Percentiles rank a stretch among this genome's conserved stretches.
Conservation (phyloP, 2,113 vertebrate genomes). For the Xerus inauris region DNA sequence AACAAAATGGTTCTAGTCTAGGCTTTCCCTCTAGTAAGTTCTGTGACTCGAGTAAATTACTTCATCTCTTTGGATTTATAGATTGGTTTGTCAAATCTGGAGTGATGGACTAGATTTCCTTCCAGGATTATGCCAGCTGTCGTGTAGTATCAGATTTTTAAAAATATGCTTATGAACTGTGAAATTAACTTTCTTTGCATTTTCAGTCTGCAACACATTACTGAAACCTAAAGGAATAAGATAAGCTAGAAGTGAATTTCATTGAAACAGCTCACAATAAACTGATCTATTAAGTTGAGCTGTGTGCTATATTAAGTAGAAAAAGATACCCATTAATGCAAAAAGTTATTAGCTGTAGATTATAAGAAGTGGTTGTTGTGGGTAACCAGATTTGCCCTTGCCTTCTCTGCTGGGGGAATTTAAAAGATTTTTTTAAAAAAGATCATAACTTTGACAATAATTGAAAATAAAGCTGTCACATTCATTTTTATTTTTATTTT, state of each 20-base stretch:
- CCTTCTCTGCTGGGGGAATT: not conserved
- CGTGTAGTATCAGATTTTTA: not conserved
- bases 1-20: not conserved
- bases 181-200: not conserved
- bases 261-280: conserved; percentile 37
- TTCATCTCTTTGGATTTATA: not conserved
- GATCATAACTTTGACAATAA: conserved; percentile 37
- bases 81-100: not conserved
- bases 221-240: conserved; percentile 1
- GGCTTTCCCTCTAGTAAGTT: not conserved
- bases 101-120: not conserved
- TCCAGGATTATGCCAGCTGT: not conserved
- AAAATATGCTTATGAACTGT: not conserved
- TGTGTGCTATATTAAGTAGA: not conserved
- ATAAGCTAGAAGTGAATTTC: conserved; percentile 6
- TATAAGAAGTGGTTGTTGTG: not conserved
- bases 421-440: conserved; percentile 31
- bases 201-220: not conserved
- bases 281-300: conserved; percentile 9
- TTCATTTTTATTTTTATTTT: conserved; percentile 35
- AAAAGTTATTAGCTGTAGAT: not conserved
- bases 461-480: conserved; percentile 39
- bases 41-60: not conserved
- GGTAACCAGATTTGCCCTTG: not conserved
- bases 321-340: not conserved